phyloP scores from a whole-genome alignment of 2,113 vertebrate genomes.

The Lepisosteus oculatus region DNA sequence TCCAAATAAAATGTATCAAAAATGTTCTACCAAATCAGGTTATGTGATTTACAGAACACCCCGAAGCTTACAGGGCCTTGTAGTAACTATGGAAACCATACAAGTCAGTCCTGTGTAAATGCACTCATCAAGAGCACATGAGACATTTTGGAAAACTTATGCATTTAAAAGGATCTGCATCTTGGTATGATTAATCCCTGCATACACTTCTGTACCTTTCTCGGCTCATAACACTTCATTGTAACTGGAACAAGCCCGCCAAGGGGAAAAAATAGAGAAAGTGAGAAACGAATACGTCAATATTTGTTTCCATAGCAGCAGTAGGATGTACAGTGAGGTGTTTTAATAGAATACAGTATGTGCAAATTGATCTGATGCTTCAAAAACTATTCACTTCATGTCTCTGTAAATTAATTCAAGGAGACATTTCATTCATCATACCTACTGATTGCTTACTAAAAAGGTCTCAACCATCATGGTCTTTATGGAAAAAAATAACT shows the following conservation, averaged over 20 bases:
- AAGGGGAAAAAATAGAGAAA: background rate
- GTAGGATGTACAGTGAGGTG: background rate
- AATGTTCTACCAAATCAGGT: no score
- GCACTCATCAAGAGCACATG: background rate
- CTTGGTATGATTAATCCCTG: conserved; percentile 5
- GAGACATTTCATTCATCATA: no score
- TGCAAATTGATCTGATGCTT: conserved; percentile 6
- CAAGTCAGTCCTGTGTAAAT: background rate
- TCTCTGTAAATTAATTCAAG: no score
- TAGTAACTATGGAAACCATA: conserved; percentile 4
- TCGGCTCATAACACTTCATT: background rate
- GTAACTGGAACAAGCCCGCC: conserved; percentile 2
- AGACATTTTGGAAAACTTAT: conserved; percentile 5
- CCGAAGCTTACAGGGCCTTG: background rate
- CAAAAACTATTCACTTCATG: no score
- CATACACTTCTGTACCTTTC: background rate
- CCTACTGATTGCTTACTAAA: no score
- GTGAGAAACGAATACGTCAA: background rate
- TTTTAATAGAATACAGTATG: background rate
- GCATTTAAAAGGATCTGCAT: background rate
- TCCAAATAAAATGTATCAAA: no score
- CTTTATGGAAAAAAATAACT: background rate
- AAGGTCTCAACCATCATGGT: no score
- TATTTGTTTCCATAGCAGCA: conserved; percentile 17
- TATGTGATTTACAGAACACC: background rate